These are phyloP conservation scores for Ctenosaura bakeri DNA, from an alignment of 2,797 vertebrate genomes.

Conservation along the genomic window DNA sequence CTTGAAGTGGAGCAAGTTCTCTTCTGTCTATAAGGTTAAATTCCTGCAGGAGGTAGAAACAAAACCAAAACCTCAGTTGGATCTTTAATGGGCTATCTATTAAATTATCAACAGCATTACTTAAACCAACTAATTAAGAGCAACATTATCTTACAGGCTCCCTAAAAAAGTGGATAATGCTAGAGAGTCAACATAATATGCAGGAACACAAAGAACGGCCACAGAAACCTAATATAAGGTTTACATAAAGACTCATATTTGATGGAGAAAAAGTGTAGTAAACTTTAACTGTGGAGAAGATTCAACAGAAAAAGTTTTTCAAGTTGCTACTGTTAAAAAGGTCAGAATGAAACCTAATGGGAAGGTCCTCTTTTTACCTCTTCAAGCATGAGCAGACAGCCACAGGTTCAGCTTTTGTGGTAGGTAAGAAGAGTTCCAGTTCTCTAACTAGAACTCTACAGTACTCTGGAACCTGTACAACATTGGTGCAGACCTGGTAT, in stretches of 20 bases:
- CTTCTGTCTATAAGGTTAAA: constrained; percentile 98
- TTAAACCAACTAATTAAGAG: neutral
- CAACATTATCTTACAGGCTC: neutral
- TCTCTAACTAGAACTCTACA: neutral
- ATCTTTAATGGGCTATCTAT: neutral
- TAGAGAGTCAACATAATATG: too few relatives aligned
- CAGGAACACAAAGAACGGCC: neutral
- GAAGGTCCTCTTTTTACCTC: rapidly evolving
- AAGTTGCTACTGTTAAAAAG: neutral
- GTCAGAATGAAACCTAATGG: neutral
- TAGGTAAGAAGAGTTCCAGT: neutral
- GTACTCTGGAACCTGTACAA: neutral
- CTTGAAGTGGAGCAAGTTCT: constrained; percentile 96
- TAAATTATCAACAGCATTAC: neutral
- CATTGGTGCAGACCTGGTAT: neutral
- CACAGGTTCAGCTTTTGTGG: neutral
- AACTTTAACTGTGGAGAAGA: neutral
- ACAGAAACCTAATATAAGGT: neutral
- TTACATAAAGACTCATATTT: neutral
- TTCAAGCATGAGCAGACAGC: neutral
- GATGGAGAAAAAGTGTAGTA: too few relatives aligned
- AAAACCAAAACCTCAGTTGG: constrained; percentile 18
- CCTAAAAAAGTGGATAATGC: neutral
- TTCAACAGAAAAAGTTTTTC: neutral
- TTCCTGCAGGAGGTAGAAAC: constrained; percentile 82